These are phyloP conservation scores for Nomada fabriciana DNA, from an alignment of 2,888 invertebrate species.

Conservation along the genomic window DNA sequence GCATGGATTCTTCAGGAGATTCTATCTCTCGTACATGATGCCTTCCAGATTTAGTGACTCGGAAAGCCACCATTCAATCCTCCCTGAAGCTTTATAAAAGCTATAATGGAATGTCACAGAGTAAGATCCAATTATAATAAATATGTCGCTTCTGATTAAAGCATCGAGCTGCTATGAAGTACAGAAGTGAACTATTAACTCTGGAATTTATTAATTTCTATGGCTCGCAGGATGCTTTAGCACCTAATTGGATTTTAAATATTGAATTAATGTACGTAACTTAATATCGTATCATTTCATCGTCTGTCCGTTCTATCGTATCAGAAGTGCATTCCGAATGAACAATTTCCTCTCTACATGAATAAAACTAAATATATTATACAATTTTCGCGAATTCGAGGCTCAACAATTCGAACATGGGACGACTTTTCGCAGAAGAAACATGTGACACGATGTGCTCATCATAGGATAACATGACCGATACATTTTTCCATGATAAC, in stretches of 20 bases:
- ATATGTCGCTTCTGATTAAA: background rate
- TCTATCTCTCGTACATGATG: background rate
- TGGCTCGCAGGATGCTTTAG: too few species aligned
- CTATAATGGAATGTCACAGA: background rate
- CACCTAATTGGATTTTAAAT: too few species aligned
- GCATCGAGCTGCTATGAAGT: background rate
- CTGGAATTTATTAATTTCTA: background rate
- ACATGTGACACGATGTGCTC: constrained; percentile 1
- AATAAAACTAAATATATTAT: background rate
- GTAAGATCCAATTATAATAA: background rate
- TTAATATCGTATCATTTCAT: too few species aligned
- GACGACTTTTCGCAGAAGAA: constrained; percentile 1
- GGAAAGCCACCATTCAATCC: background rate
- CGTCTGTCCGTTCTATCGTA: too few species aligned
- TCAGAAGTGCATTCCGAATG: too few species aligned
- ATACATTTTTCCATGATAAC: constrained; percentile 63
- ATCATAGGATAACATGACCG: constrained; percentile 42
- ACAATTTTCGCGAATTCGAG: background rate
- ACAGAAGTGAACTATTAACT: background rate
- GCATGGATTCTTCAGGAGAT: background rate
- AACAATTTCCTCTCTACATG: background rate
- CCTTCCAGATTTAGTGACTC: background rate
- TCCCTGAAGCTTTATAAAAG: background rate
- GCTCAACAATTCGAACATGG: background rate
- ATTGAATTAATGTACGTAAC: too few species aligned